These are phyloP conservation scores for Formica exsecta DNA, from an alignment of 1,140 invertebrate genomes.

Conservation along the genomic window DNA sequence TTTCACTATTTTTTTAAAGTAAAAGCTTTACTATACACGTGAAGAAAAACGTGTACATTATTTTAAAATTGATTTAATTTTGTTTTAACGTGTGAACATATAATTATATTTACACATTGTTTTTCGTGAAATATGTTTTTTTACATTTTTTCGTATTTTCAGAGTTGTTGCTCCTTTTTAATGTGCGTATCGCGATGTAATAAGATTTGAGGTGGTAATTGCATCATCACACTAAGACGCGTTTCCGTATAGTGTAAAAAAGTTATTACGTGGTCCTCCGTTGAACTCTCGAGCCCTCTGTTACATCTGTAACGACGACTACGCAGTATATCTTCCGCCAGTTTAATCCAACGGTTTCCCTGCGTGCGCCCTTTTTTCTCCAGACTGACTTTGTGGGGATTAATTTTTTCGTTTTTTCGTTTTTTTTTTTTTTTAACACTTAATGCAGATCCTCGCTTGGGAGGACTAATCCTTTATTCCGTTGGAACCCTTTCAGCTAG, in stretches of 20 bases:
- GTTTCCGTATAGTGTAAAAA: slow-evolving; percentile 53
- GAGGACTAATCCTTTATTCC: slow-evolving; percentile 55
- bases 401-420: slow-evolving; percentile 43
- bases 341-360: slow-evolving; percentile 70
- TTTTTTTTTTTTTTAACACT: slow-evolving; percentile 34
- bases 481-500: slow-evolving; percentile 19
- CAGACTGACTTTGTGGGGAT: slow-evolving; percentile 60
- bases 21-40: not conserved
- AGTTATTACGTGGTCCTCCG: slow-evolving; percentile 43
- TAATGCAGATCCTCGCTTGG: slow-evolving; percentile 55
- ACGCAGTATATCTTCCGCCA: slow-evolving; percentile 70
- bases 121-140: not conserved
- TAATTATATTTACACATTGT: not conserved
- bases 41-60: not conserved
- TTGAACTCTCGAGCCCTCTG: slow-evolving; percentile 51
- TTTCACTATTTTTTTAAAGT: not conserved
- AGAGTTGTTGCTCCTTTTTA: not conserved
- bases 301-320: slow-evolving; percentile 67
- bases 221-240: slow-evolving; percentile 21
- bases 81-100: not conserved
- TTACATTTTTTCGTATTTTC: not conserved
- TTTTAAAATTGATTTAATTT: not conserved
- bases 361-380: slow-evolving; percentile 62
- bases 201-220: not conserved
- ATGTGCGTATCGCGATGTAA: not conserved